phyloP scores from a whole-genome alignment of 2,113 vertebrate genomes.

The Corythornis vintsioides region DNA sequence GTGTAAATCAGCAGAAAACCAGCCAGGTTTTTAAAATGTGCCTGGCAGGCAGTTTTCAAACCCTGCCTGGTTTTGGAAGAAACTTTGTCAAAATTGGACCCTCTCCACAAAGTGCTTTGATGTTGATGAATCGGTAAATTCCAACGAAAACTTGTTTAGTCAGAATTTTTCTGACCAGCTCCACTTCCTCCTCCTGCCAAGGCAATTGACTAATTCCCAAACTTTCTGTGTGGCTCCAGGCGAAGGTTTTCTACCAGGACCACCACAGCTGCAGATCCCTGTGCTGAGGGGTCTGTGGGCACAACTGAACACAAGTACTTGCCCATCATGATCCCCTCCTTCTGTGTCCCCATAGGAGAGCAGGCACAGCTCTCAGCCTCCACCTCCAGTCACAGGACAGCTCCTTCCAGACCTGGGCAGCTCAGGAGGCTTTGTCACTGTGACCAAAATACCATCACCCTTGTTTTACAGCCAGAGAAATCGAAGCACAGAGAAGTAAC shows the following conservation, averaged over 20 bases:
- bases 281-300: not conserved
- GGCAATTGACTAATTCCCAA: conserved; percentile 12
- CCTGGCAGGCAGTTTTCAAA: conserved; percentile 56
- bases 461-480: not conserved
- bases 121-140: conserved; percentile 68
- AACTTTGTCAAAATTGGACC: conserved; percentile 65
- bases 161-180: conserved; percentile 65
- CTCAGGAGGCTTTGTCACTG: not conserved
- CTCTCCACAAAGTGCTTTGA: conserved; percentile 64
- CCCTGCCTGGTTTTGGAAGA: conserved; percentile 52
- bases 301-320: not conserved
- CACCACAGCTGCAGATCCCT: not conserved
- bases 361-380: not conserved
- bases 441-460: not conserved
- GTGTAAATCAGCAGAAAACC: conserved; percentile 22
- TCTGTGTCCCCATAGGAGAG: not conserved
- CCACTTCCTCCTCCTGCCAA: conserved; percentile 46
- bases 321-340: accelerated
- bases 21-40: conserved; percentile 52
- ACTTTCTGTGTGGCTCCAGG: conserved; percentile 23
- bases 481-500: not conserved
- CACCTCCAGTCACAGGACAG: not conserved
- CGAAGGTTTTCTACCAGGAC: not conserved
- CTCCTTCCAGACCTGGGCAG: not conserved
- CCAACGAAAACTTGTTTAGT: conserved; percentile 58